Conservation (phyloP, 2,113 vertebrate species). For the Promerops cafer region DNA sequence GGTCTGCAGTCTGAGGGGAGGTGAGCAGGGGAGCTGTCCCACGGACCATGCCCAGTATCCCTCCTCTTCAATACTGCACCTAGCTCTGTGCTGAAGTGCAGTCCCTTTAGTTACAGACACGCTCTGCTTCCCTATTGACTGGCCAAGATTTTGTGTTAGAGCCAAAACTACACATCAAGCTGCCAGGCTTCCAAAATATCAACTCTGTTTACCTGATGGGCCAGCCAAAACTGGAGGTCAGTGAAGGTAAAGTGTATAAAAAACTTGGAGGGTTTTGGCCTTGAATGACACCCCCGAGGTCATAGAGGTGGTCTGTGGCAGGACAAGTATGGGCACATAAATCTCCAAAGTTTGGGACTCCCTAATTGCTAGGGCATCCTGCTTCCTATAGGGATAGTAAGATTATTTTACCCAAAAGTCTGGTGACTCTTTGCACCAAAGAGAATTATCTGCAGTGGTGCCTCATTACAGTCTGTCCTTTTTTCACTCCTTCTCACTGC, state of each 20-base stretch:
- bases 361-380: background rate
- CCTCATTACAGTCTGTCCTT: background rate
- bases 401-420: background rate
- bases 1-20: background rate
- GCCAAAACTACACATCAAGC: background rate
- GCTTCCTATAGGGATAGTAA: background rate
- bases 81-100: background rate
- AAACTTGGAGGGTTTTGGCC: background rate
- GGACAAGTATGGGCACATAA: accelerated
- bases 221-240: slow-evolving; percentile 14
- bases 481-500: background rate
- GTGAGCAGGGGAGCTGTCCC: background rate
- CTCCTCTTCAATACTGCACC: background rate
- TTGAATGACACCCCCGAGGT: background rate
- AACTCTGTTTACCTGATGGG: background rate
- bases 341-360: background rate
- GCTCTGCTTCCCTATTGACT: background rate
- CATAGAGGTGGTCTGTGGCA: background rate
- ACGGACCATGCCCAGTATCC: no score
- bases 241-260: background rate
- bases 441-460: background rate
- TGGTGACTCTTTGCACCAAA: background rate
- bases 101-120: background rate
- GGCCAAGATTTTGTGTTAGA: background rate
- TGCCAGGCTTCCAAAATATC: slow-evolving; percentile 14